Percentiles rank a stretch among this genome's conserved stretches.
Evolutionary conservation across 2,888 invertebrate species (phyloP).

Genomic region (Tupiocoris notatus): DNA sequence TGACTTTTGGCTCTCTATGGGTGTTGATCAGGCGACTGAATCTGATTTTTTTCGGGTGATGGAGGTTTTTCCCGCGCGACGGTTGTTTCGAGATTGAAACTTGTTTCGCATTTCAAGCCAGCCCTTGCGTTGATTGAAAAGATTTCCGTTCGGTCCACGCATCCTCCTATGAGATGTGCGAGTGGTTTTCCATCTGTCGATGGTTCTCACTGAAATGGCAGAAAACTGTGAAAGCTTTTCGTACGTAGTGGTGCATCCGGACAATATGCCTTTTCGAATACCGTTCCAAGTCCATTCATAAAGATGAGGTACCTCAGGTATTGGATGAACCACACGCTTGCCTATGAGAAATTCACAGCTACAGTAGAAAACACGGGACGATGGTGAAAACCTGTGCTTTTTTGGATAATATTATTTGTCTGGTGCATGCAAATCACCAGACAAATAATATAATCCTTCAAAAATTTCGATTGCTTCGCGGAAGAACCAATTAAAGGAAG

Average conservation of each 20-base stretch:
- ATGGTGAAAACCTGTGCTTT: too few relatives aligned
- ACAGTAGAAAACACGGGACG: too few relatives aligned
- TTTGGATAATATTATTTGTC: too few relatives aligned
- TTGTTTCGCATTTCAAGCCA: not conserved
- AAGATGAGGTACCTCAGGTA: not conserved
- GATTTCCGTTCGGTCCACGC: not conserved
- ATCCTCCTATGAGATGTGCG: not conserved
- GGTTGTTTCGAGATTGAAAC: not conserved
- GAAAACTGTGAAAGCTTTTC: not conserved
- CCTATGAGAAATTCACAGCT: not conserved
- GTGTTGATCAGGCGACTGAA: too few relatives aligned
- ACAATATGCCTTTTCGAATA: not conserved
- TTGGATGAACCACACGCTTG: not conserved
- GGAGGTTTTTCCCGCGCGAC: too few relatives aligned
- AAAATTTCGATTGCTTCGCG: too few relatives aligned
- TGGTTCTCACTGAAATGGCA: not conserved
- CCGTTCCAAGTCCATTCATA: not conserved
- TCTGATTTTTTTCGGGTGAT: too few relatives aligned
- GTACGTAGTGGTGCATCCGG: not conserved
- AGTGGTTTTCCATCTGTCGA: not conserved
- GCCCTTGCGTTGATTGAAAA: not conserved
- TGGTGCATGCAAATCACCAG: too few relatives aligned
- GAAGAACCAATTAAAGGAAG: too few relatives aligned
- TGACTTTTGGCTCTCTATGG: too few relatives aligned
- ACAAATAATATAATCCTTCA: too few relatives aligned